Evolutionary conservation across 92 coral and sea anemone genomes (phyloP).

Genomic region (Montipora capitata): DNA sequence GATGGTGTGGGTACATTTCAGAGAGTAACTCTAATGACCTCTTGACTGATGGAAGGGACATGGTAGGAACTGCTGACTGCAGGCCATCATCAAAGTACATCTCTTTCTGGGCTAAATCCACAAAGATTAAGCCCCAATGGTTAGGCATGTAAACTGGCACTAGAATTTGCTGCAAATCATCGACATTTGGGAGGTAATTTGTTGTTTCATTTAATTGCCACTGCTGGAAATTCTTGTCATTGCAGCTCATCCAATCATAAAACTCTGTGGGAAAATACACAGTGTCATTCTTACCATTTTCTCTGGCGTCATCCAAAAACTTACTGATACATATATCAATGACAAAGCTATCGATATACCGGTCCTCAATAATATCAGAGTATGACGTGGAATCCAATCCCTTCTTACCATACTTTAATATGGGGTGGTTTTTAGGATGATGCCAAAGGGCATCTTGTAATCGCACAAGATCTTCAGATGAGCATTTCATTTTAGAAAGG

Average conservation of each 20-base stretch:
- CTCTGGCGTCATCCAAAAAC: conserved; percentile 5
- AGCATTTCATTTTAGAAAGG: conserved; percentile 21
- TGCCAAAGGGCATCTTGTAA: conserved; percentile 56
- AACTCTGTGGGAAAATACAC: conserved; percentile 50
- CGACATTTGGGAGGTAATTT: too few relatives aligned
- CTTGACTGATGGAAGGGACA: too few relatives aligned
- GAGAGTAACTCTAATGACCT: too few relatives aligned
- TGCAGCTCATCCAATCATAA: conserved; percentile 29
- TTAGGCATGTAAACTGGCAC: too few relatives aligned
- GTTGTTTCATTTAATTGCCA: neutral
- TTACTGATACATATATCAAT: conserved; percentile 42
- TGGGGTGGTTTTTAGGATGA: neutral
- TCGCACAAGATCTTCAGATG: conserved; percentile 16
- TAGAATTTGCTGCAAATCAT: too few relatives aligned
- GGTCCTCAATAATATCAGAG: conserved; percentile 49
- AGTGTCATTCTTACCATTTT: conserved; percentile 11
- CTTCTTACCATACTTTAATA: conserved; percentile 36
- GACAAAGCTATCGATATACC: conserved; percentile 40
- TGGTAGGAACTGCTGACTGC: too few relatives aligned
- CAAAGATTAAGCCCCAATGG: too few relatives aligned
- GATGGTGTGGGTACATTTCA: too few relatives aligned
- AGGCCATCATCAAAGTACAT: too few relatives aligned
- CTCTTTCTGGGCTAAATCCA: too few relatives aligned
- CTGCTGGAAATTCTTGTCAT: conserved; percentile 22
- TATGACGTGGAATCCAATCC: conserved; percentile 43